Conservation (phyloP, 1,140 invertebrate genomes). For the Acromyrmex charruanus region DNA sequence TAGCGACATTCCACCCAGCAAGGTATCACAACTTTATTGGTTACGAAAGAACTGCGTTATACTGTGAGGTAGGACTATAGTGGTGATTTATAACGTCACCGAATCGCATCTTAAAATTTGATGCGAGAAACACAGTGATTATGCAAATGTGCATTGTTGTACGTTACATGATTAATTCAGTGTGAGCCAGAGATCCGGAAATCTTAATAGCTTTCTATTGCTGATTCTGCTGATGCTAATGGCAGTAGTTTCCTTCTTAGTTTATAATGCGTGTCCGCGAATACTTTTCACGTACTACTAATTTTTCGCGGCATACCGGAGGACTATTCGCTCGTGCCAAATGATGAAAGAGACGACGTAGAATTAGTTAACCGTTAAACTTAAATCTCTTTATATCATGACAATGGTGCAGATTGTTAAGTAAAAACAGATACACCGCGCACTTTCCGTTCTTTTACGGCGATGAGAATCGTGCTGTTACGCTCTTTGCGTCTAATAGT, state of each 20-base stretch:
- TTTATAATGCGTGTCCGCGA: slow-evolving; percentile 13
- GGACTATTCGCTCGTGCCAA: slow-evolving; percentile 52
- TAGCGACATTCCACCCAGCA: background rate
- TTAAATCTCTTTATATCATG: slow-evolving; percentile 41
- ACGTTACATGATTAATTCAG: slow-evolving; percentile 22
- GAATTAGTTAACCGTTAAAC: slow-evolving; percentile 56
- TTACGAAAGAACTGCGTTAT: background rate
- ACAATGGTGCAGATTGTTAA: slow-evolving; percentile 50
- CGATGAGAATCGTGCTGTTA: slow-evolving; percentile 53
- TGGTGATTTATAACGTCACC: background rate
- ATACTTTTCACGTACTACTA: slow-evolving; percentile 41
- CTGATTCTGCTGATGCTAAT: slow-evolving; percentile 45
- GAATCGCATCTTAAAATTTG: background rate
- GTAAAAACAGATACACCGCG: slow-evolving; percentile 23
- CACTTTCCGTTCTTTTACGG: slow-evolving; percentile 50
- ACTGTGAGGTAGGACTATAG: background rate
- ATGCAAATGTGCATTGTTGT: slow-evolving; percentile 8
- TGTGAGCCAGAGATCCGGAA: slow-evolving; percentile 23
- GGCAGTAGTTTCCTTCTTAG: slow-evolving; percentile 36
- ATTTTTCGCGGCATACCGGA: slow-evolving; percentile 34
- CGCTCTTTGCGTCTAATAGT: slow-evolving; percentile 33
- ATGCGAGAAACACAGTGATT: background rate
- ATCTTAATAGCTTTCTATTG: slow-evolving; percentile 42
- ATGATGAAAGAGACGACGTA: background rate
- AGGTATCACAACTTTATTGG: background rate